phyloP scores from a whole-genome alignment of 2,113 vertebrate genomes.

The Hypocryptadius cinnamomeus region DNA sequence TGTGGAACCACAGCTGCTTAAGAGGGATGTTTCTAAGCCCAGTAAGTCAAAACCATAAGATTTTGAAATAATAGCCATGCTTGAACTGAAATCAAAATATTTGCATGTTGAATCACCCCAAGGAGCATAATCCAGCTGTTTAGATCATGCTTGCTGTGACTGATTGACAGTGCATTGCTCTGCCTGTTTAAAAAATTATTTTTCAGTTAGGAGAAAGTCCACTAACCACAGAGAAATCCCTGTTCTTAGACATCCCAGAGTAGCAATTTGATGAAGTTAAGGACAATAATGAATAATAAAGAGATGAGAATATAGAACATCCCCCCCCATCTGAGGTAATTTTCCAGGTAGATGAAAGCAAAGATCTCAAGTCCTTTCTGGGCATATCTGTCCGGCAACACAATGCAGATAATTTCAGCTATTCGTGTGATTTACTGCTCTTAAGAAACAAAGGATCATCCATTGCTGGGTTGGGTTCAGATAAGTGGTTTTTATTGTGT shows the following conservation, averaged over 20 bases:
- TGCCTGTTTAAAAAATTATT: background rate
- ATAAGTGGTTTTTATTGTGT: background rate
- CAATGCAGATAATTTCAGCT: slow-evolving; percentile 24
- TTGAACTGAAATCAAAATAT: slow-evolving; percentile 54
- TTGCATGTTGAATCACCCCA: slow-evolving; percentile 55
- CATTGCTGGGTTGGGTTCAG: slow-evolving; percentile 5
- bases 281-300: background rate
- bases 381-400: background rate
- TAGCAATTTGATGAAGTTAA: background rate
- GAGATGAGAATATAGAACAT: background rate
- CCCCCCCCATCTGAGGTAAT: background rate
- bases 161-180: slow-evolving; percentile 39
- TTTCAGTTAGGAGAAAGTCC: background rate
- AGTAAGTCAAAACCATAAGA: slow-evolving; percentile 13
- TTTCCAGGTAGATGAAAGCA: background rate
- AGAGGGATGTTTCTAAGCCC: background rate
- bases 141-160: background rate
- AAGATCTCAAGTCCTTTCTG: background rate
- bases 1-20: background rate
- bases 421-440: slow-evolving; percentile 18
- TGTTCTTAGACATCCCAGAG: background rate
- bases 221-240: background rate
- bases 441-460: slow-evolving; percentile 27
- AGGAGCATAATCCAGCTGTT: slow-evolving; percentile 59
- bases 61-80: slow-evolving; percentile 15